A percentile compares a stretch with the other conserved stretches of the same genome.
Conservation (phyloP, 2,888 invertebrate genomes). For the Caenorhabditis angaria region DNA sequence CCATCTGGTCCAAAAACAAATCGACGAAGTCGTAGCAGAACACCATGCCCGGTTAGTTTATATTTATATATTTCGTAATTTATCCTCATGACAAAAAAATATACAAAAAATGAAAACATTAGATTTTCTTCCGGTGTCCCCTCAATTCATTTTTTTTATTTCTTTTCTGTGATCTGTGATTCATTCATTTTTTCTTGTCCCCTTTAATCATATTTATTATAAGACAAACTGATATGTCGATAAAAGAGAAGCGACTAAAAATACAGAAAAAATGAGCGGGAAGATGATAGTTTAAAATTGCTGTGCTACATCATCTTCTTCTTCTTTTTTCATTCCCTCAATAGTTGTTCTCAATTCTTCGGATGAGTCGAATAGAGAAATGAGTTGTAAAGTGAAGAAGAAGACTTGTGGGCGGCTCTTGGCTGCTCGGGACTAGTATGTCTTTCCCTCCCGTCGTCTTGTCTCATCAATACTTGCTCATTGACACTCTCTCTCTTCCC, state of each 20-base stretch:
- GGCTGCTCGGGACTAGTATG: slow-evolving; percentile 10
- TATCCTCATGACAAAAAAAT: neutral
- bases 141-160: neutral
- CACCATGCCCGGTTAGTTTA: slow-evolving; percentile 27
- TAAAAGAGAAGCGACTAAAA: slow-evolving; percentile 1
- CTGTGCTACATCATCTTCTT: slow-evolving; percentile 14
- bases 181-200: neutral
- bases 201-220: neutral
- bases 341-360: slow-evolving; percentile 13
- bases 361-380: slow-evolving; percentile 8
- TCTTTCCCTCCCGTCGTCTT: slow-evolving; percentile 12
- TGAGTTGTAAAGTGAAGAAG: slow-evolving; percentile 44
- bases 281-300: slow-evolving; percentile 41
- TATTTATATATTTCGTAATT: neutral
- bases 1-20: neutral
- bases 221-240: slow-evolving; percentile 7
- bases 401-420: slow-evolving; percentile 43
- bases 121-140: neutral
- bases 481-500: neutral
- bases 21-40: slow-evolving; percentile 5
- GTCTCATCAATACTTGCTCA: slow-evolving; percentile 3
- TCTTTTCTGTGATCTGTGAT: neutral
- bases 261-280: neutral
- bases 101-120: too few relatives aligned
- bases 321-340: slow-evolving; percentile 5